Conservation (phyloP, 2,797 vertebrate species). For the Gambelia wislizenii region DNA sequence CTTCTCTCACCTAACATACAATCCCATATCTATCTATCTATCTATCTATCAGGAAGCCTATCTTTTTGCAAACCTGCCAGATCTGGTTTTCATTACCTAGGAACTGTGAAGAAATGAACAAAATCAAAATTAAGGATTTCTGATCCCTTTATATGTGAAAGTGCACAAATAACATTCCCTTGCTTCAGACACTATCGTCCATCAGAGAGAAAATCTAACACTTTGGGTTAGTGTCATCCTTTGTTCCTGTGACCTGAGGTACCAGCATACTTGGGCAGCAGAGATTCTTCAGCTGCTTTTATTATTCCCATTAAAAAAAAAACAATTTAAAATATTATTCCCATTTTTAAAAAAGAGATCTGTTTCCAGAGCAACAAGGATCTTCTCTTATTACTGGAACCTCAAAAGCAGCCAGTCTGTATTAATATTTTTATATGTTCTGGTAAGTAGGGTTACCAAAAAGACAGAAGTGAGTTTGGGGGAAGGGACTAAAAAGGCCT, state of each 20-base stretch:
- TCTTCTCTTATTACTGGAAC: slow-evolving; percentile 41
- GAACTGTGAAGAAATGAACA: slow-evolving; percentile 25
- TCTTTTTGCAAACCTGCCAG: background rate
- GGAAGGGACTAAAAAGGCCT: slow-evolving; percentile 14
- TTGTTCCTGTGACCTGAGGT: slow-evolving; percentile 70
- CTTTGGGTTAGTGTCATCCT: slow-evolving; percentile 67
- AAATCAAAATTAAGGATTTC: slow-evolving; percentile 37
- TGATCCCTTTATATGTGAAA: slow-evolving; percentile 65
- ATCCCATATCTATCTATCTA: no score
- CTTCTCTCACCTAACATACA: slow-evolving; percentile 12
- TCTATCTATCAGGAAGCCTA: no score
- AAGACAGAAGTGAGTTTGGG: slow-evolving; percentile 17
- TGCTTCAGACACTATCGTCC: slow-evolving; percentile 63
- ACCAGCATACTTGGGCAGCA: slow-evolving; percentile 53
- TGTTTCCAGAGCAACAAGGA: slow-evolving; percentile 62
- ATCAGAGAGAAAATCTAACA: slow-evolving; percentile 68
- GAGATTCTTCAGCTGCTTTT: slow-evolving; percentile 58
- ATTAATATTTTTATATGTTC: slow-evolving; percentile 34
- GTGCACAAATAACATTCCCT: slow-evolving; percentile 62
- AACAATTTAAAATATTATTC: no score
- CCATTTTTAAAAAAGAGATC: background rate
- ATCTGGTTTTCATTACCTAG: background rate
- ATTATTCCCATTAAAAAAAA: slow-evolving; percentile 63
- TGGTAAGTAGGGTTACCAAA: slow-evolving; percentile 25
- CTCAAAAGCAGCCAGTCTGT: slow-evolving; percentile 54